Evolutionary conservation across 1,140 invertebrate genomes (phyloP).

Genomic region (Lordiphosa stackelbergi): DNA sequence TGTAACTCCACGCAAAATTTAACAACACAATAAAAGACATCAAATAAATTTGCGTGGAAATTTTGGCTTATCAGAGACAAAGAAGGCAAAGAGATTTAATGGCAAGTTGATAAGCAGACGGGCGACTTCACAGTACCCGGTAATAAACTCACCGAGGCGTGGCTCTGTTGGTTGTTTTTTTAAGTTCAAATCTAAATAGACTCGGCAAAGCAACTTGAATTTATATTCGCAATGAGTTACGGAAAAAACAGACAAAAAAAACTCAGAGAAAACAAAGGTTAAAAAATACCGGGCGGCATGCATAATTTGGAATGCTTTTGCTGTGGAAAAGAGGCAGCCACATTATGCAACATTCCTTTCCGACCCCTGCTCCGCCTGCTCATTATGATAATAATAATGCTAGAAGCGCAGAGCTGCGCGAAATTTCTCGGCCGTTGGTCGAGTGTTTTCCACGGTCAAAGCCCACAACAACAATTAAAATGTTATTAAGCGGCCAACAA

Average conservation of each 20-base stretch:
- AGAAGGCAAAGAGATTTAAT: slow-evolving; percentile 52
- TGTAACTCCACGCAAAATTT: slow-evolving; percentile 58
- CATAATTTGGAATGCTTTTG: slow-evolving; percentile 67
- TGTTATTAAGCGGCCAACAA: slow-evolving; percentile 62
- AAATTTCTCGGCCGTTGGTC: slow-evolving; percentile 27
- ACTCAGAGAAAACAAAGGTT: slow-evolving; percentile 46
- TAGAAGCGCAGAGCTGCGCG: slow-evolving; percentile 32
- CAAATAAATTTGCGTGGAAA: slow-evolving; percentile 71
- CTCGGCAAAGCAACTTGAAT: slow-evolving; percentile 59
- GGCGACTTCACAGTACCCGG: slow-evolving; percentile 26
- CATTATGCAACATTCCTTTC: slow-evolving; percentile 69
- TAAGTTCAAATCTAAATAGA: slow-evolving; percentile 60
- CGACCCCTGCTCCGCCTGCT: slow-evolving; percentile 31
- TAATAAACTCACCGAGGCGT: slow-evolving; percentile 65
- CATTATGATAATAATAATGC: slow-evolving; percentile 73
- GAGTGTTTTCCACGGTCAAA: slow-evolving; percentile 51
- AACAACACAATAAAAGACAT: slow-evolving; percentile 71
- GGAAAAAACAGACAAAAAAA: slow-evolving; percentile 7
- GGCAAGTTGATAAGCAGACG: slow-evolving; percentile 63
- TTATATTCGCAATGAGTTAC: slow-evolving; percentile 32
- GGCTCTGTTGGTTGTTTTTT: slow-evolving; percentile 19
- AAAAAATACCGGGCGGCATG: slow-evolving; percentile 61
- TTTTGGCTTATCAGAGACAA: slow-evolving; percentile 58
- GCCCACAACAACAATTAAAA: slow-evolving; percentile 73
- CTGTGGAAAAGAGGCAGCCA: slow-evolving; percentile 33